Evolutionary conservation across 2,113 vertebrate genomes (phyloP), one percentile per base, ranked within the genome.

Genomic region (Chloropsis hardwickii): DNA sequence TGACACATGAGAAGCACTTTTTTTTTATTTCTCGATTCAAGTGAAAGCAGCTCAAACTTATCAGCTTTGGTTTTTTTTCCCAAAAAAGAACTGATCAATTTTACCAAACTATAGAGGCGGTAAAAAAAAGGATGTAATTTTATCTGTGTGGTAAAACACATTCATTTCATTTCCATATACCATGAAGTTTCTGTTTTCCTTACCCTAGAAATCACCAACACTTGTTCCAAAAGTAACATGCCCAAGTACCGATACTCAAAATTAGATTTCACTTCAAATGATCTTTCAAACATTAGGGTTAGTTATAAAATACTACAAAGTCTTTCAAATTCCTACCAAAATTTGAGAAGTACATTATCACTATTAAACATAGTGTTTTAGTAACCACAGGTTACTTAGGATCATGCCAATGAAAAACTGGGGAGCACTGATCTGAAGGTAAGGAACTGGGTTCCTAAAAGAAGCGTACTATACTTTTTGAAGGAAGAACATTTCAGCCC

Each of bases 11-110:
- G 8, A 90, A 84, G 45, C 33, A n/a, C n/a, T n/a, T n/a, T n/a
- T n/a, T n/a, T n/a, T n/a, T n/a, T n/a, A n/a, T n/a, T n/a, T 69
- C 40, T 57, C 56, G 33, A 77, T 80, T 92, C 31, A 54, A 35
- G 7, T 64, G 76, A 64, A 37, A 86, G 27, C 10, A 64, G 39
- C 27, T 89, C 16, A 77, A 86, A 80, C 11, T 76, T 44, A 58
- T 0, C 0, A 2, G 4, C 12, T 13, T 11, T 35, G 14, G 5
- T 3, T 25, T 4, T 17, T 39, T 31, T 72, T 7, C 10, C 8
- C 23, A 5, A 57, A 65, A 92, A 92, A 61, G 5, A 86, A 65
- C 16, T 67, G 17, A 83, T 65, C 27, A 22, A 72, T 60, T 91
- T 69, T 40, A 57, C 22, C 11, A 47, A 72, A 44, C 13, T 31